Percentiles rank a stretch among this genome's conserved stretches.
phyloP scores from a whole-genome alignment of 2,113 vertebrate species.

The Gallinago undulata region DNA sequence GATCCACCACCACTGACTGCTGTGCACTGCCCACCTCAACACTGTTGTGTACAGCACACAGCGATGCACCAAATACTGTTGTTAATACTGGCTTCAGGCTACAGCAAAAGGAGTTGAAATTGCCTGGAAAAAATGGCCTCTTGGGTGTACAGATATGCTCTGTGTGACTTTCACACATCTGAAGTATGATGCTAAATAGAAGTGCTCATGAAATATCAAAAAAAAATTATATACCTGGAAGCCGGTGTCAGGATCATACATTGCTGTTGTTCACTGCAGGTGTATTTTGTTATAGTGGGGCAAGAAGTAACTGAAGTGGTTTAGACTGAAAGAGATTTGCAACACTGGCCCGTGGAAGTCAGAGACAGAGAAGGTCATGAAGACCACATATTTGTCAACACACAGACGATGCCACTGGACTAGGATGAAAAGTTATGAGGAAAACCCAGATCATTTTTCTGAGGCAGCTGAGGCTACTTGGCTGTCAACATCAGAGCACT shows the following conservation, averaged over 20 bases:
- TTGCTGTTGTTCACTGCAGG: background rate
- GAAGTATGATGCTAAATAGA: background rate
- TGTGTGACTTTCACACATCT: background rate
- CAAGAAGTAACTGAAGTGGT: background rate
- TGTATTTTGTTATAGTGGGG: background rate
- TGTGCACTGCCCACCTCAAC: background rate
- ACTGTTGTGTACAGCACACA: background rate
- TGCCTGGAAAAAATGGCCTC: background rate
- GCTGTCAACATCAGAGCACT: background rate
- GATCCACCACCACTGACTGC: background rate
- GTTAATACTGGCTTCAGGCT: background rate
- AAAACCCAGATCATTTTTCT: background rate
- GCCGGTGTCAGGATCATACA: background rate
- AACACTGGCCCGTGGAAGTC: background rate
- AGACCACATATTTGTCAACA: background rate
- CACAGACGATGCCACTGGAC: rapidly evolving
- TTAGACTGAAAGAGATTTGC: background rate
- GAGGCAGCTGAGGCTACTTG: background rate
- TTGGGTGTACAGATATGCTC: background rate
- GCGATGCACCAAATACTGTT: background rate
- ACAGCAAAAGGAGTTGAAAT: background rate
- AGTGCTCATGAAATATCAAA: background rate
- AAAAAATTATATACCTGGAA: background rate
- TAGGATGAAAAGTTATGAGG: background rate
- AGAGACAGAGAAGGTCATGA: background rate